phyloP scores from a whole-genome alignment of 1,140 invertebrate genomes.

The Physella acuta region DNA sequence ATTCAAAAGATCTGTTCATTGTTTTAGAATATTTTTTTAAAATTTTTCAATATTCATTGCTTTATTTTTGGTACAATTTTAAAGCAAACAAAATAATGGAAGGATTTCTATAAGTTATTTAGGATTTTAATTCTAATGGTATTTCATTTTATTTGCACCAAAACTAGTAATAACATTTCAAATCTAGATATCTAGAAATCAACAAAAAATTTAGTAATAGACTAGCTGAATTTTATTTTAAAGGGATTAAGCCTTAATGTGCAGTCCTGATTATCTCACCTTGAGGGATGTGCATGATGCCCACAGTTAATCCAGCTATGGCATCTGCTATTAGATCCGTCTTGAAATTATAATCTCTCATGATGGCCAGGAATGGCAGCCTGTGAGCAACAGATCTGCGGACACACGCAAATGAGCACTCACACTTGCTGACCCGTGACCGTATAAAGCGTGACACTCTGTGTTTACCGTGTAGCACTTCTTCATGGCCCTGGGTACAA shows the following conservation, averaged over 20 bases:
- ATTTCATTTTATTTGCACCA: not conserved
- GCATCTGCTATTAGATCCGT: constrained; percentile 57
- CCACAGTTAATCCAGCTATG: constrained; percentile 63
- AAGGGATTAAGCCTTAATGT: not conserved
- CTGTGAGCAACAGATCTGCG: constrained; percentile 38
- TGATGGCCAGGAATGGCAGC: constrained; percentile 54
- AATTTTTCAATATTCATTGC: not conserved
- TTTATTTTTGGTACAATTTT: not conserved
- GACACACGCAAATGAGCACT: constrained; percentile 43
- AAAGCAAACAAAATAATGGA: not conserved
- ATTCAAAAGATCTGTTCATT: not conserved
- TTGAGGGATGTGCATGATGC: constrained; percentile 65
- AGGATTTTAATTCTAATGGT: not conserved
- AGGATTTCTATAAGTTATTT: too few relatives aligned
- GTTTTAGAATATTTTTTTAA: not conserved
- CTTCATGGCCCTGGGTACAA: too few relatives aligned
- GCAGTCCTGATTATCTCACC: constrained; percentile 57
- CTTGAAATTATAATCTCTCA: constrained; percentile 55
- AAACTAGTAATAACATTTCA: not conserved
- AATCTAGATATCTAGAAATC: not conserved
- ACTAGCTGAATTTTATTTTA: not conserved
- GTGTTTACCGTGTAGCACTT: too few relatives aligned
- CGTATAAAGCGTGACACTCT: too few relatives aligned
- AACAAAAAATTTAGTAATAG: not conserved
- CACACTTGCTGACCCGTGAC: constrained; percentile 32